phyloP scores from a whole-genome alignment of 2,797 vertebrate species.

The Macrochelys suwanniensis region DNA sequence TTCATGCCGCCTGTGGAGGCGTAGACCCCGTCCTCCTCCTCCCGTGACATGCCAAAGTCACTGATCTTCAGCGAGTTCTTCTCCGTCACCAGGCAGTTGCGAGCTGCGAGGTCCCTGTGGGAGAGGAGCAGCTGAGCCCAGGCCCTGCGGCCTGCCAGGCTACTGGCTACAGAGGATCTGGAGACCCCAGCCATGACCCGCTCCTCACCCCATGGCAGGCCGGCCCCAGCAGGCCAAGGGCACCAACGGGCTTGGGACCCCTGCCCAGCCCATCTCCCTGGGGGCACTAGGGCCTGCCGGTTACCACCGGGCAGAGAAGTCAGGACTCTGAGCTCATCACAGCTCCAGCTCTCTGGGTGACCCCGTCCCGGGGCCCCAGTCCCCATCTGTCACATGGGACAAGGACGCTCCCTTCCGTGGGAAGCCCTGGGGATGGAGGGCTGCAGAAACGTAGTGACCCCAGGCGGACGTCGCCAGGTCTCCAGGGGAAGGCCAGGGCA shows the following conservation, averaged over 20 bases:
- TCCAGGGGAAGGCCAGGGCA: background rate
- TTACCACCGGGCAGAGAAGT: background rate
- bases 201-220: background rate
- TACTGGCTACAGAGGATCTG: background rate
- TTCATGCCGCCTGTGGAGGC: slow-evolving; percentile 90
- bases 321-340: background rate
- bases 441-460: background rate
- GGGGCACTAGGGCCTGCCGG: background rate
- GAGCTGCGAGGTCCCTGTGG: slow-evolving; percentile 93
- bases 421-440: background rate
- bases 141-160: too few relatives aligned
- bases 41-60: slow-evolving; percentile 98
- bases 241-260: background rate
- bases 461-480: too few relatives aligned
- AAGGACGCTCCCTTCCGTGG: too few relatives aligned
- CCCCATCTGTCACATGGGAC: too few relatives aligned
- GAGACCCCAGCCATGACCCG: too few relatives aligned
- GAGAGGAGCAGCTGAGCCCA: rapidly evolving
- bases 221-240: background rate
- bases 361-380: background rate
- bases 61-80: slow-evolving; percentile 94
- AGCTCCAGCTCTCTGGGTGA: background rate
- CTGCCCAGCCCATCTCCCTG: rapidly evolving
- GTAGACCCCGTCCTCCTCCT: slow-evolving; percentile 93
- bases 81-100: slow-evolving; percentile 96